These are phyloP conservation scores for Lerista edwardsae DNA, from an alignment of 2,797 vertebrate species.

Conservation along the genomic window DNA sequence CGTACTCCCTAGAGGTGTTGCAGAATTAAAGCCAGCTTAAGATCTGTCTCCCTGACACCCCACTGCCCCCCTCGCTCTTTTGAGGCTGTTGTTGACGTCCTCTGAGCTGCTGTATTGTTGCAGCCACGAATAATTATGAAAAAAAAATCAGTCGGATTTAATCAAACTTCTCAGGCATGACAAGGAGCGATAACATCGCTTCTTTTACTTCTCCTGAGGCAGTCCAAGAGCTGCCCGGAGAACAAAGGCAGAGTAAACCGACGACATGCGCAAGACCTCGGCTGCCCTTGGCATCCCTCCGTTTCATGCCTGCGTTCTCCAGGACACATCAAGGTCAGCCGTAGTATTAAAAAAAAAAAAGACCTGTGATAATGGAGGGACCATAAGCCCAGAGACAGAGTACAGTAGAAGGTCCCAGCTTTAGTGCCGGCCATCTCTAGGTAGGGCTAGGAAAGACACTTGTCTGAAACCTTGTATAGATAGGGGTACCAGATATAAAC, in stretches of 20 bases:
- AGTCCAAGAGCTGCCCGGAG: not conserved
- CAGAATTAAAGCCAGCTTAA: constrained; percentile 52
- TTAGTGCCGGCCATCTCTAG: no score
- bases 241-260: not conserved
- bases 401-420: no score
- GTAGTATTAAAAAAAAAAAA: not conserved
- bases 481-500: no score
- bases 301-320: not conserved
- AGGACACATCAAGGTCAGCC: not conserved
- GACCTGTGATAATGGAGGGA: not conserved
- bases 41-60: constrained; percentile 31
- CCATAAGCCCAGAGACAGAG: no score
- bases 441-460: no score
- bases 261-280: constrained; percentile 3
- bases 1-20: not conserved
- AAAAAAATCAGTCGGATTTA: not conserved
- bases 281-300: not conserved
- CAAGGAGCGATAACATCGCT: not conserved
- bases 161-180: not conserved
- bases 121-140: not conserved
- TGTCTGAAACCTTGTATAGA: no score
- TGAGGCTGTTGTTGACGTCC: not conserved
- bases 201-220: constrained; percentile 6
- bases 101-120: constrained; percentile 24
- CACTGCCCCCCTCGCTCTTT: constrained; percentile 3